Evolutionary conservation across 2,113 vertebrate species (phyloP).

Genomic region (Galbula dea): DNA sequence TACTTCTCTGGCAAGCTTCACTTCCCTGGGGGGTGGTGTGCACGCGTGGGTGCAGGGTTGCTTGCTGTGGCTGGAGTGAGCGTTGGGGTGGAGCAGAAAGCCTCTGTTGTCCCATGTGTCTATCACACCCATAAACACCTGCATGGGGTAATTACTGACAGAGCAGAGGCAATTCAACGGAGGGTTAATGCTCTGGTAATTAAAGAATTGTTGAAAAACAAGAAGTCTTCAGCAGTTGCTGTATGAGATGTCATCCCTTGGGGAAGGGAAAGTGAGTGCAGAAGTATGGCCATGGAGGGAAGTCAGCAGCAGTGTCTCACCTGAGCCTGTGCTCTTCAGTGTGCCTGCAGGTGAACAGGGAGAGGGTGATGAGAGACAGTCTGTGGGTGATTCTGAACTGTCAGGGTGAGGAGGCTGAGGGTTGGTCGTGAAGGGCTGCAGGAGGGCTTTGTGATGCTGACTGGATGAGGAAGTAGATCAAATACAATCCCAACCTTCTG

Average conservation of each 20-base stretch:
- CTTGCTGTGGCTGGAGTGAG: not conserved
- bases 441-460: not conserved
- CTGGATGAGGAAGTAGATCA: not conserved
- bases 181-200: not conserved
- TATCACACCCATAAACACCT: not conserved
- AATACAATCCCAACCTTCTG: not conserved
- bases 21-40: not conserved
- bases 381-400: accelerated
- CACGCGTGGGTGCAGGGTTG: not conserved
- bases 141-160: not conserved
- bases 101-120: not conserved
- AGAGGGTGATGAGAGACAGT: not conserved
- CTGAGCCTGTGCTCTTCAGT: not conserved
- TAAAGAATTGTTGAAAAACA: not conserved
- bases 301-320: accelerated
- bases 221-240: not conserved
- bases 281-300: not conserved
- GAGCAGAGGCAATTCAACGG: not conserved
- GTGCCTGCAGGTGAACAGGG: not conserved
- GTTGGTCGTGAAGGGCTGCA: not conserved
- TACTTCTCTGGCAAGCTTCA: not conserved
- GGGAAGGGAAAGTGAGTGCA: not conserved
- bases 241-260: not conserved
- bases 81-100: not conserved
- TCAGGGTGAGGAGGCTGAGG: not conserved